A percentile compares a stretch with the other conserved stretches of the same genome.
Evolutionary conservation across 2,797 vertebrate genomes (phyloP).

Genomic region (Momotus momota): DNA sequence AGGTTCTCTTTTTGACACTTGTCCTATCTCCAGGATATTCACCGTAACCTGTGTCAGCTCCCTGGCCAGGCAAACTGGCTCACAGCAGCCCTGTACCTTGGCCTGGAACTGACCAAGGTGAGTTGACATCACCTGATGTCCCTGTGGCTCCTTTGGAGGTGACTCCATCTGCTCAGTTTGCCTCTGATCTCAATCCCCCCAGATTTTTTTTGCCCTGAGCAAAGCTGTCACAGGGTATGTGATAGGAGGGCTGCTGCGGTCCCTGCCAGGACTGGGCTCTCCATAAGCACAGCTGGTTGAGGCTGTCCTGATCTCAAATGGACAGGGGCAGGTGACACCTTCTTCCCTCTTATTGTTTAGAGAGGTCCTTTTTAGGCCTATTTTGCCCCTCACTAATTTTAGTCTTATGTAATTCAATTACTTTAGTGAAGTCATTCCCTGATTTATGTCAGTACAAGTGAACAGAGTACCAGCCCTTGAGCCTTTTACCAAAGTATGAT

Average conservation of each 20-base stretch:
- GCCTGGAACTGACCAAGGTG: neutral
- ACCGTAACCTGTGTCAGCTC: neutral
- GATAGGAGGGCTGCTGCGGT: neutral
- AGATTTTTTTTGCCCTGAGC: fast-evolving
- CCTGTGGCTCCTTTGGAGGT: neutral
- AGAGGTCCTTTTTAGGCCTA: neutral
- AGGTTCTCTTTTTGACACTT: too few relatives aligned
- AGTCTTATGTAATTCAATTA: slow-evolving; percentile 23
- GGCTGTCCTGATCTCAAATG: neutral
- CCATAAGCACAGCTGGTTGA: neutral
- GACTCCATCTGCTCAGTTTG: neutral
- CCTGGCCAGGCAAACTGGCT: neutral
- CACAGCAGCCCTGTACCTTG: neutral
- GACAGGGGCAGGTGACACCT: neutral
- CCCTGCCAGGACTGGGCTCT: neutral
- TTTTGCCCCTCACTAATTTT: neutral
- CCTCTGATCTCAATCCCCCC: neutral
- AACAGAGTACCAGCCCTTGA: neutral
- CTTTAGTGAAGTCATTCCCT: neutral
- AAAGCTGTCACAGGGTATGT: neutral
- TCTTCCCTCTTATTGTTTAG: neutral
- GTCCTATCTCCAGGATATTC: neutral
- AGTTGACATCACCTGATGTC: neutral
- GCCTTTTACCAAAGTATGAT: slow-evolving; percentile 9
- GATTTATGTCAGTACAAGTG: neutral